Conservation (phyloP, 2,113 vertebrate genomes). For the Alces alces region DNA sequence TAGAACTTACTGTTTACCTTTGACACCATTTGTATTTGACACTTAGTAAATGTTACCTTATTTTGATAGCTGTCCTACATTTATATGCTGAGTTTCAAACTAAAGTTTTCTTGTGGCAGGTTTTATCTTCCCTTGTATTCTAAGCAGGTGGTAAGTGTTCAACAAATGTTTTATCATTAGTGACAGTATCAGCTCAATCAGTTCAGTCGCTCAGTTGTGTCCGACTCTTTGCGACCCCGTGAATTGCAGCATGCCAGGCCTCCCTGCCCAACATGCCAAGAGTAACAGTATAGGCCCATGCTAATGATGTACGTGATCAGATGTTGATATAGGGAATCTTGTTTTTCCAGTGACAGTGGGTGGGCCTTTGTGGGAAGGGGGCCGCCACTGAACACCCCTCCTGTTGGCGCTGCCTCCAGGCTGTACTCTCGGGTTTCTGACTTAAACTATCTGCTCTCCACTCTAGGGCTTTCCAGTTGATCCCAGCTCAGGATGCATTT, state of each 20-base stretch:
- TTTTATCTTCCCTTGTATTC: background rate
- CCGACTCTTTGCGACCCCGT: no score
- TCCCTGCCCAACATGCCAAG: no score
- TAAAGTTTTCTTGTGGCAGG: background rate
- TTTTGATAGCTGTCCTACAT: background rate
- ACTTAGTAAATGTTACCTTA: background rate
- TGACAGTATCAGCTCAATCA: background rate
- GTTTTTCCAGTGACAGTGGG: background rate
- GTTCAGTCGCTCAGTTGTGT: no score
- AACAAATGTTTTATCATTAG: background rate
- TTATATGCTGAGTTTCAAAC: background rate
- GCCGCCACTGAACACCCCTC: fast-evolving
- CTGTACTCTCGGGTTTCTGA: background rate
- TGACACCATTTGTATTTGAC: background rate
- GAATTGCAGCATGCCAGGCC: no score
- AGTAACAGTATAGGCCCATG: background rate
- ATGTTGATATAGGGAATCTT: background rate
- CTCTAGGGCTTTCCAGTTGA: background rate
- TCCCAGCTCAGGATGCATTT: background rate
- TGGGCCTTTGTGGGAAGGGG: background rate
- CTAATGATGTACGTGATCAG: background rate
- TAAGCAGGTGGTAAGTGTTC: background rate
- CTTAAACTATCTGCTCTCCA: background rate
- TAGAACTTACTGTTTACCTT: background rate
- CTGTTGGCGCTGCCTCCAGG: background rate